A percentile compares a stretch with the other conserved stretches of the same genome.
Conservation (phyloP, 92 coral and sea anemone genomes). For the Porites cylindrica region DNA sequence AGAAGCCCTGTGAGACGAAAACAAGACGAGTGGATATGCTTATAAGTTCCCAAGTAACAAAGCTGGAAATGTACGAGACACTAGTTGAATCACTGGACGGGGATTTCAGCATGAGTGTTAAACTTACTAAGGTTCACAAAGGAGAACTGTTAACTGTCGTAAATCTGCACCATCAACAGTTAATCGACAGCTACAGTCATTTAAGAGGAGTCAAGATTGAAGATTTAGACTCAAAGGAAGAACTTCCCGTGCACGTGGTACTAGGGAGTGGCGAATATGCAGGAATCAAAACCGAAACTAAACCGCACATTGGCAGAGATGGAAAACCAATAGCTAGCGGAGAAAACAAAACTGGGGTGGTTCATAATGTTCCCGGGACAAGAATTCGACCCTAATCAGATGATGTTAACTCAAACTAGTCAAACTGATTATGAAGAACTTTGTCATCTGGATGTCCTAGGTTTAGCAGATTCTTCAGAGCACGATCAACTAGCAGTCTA, state of each 20-base stretch:
- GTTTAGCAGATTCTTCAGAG: constrained; percentile 17
- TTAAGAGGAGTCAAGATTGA: constrained; percentile 22
- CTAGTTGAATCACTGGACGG: not conserved
- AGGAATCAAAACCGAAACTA: constrained; percentile 14
- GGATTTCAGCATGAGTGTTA: constrained; percentile 6
- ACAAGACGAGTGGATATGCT: not conserved
- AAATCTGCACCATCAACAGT: constrained; percentile 21
- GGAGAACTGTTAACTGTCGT: constrained; percentile 12
- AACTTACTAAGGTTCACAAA: constrained; percentile 20
- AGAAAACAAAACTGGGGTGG: constrained; percentile 20
- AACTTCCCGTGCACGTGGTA: constrained; percentile 19
- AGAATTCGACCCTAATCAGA: constrained; percentile 26
- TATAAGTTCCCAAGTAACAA: not conserved
- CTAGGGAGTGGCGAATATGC: constrained; percentile 34
- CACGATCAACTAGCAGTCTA: constrained; percentile 9
- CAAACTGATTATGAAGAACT: constrained; percentile 32
- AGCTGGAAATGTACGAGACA: not conserved
- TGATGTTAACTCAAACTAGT: constrained; percentile 7
- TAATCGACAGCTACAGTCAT: constrained; percentile 9
- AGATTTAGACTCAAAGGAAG: constrained; percentile 18
- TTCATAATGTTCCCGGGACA: constrained; percentile 6
- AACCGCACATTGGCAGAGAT: constrained; percentile 14
- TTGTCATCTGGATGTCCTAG: constrained; percentile 24
- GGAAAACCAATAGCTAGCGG: constrained; percentile 18
- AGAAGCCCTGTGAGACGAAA: not conserved